Conservation (phyloP, 2,113 vertebrate genomes). For the Ictalurus furcatus region DNA sequence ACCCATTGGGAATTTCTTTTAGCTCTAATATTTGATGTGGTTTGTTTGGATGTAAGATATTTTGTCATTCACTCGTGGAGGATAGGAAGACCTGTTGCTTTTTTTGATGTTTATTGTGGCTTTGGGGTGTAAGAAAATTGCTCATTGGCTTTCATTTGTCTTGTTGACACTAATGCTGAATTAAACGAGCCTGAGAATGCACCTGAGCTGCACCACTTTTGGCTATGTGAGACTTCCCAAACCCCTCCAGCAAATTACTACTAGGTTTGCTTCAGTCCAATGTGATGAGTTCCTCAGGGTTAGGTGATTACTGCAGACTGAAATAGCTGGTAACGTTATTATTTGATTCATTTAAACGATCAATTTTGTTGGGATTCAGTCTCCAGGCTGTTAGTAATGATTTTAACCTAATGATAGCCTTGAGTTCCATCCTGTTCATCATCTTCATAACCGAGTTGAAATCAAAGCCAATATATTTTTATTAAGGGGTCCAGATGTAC, state of each 20-base stretch:
- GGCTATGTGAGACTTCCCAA: slow-evolving; percentile 10
- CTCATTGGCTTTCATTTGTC: slow-evolving; percentile 62
- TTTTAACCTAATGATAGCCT: not conserved
- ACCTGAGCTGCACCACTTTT: slow-evolving; percentile 13
- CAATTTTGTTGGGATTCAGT: not conserved
- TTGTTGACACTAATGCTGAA: slow-evolving; percentile 63
- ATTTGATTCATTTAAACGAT: slow-evolving; percentile 1
- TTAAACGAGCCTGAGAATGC: slow-evolving; percentile 49
- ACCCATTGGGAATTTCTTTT: not conserved
- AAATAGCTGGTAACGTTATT: not conserved
- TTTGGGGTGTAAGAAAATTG: slow-evolving; percentile 41
- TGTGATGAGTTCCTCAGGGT: not conserved
- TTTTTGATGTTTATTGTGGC: slow-evolving; percentile 45
- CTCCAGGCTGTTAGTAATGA: not conserved
- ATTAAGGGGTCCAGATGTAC: not conserved
- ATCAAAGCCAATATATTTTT: not conserved
- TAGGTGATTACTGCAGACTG: slow-evolving; percentile 11
- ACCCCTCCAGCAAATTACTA: slow-evolving; percentile 1
- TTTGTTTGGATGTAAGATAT: slow-evolving; percentile 17
- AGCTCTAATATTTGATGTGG: not conserved
- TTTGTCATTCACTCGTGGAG: slow-evolving; percentile 40
- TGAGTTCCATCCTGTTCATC: not conserved
- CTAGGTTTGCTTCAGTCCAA: not conserved
- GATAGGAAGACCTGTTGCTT: slow-evolving; percentile 24
- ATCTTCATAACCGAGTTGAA: not conserved